These are phyloP conservation scores for Scatophagus argus DNA, from an alignment of 2,113 vertebrate species.

Conservation along the genomic window DNA sequence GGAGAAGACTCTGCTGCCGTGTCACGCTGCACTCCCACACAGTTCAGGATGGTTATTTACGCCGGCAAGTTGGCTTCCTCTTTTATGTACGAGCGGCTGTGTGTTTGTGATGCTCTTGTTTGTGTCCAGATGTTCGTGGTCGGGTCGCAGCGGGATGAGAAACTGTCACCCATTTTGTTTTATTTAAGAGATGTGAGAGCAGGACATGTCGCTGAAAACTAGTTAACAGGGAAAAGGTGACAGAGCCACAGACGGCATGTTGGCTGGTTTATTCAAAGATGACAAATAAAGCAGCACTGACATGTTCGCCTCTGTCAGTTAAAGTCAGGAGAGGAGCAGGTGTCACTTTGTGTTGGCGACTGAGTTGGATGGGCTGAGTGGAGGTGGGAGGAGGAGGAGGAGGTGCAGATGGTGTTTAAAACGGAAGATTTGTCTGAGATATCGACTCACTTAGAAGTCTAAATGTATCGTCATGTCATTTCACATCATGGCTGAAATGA, in stretches of 20 bases:
- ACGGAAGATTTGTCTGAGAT: constrained; percentile 57
- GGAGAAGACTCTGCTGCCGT: constrained; percentile 64
- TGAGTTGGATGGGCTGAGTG: constrained; percentile 12
- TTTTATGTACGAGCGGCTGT: constrained; percentile 66
- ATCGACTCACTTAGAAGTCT: constrained; percentile 47
- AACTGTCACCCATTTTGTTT: constrained; percentile 68
- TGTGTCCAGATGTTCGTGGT: constrained; percentile 77
- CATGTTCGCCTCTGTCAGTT: constrained; percentile 30
- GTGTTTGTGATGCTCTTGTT: constrained; percentile 73
- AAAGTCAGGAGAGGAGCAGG: not conserved
- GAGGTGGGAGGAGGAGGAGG: not conserved
- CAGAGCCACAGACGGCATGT: not conserved
- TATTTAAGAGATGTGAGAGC: constrained; percentile 64
- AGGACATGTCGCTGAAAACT: constrained; percentile 25
- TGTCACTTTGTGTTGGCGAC: constrained; percentile 34
- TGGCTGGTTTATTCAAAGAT: constrained; percentile 9
- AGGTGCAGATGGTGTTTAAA: constrained; percentile 57
- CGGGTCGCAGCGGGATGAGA: constrained; percentile 45
- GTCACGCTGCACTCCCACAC: constrained; percentile 45
- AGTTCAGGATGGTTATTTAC: constrained; percentile 55
- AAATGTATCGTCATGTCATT: constrained; percentile 31
- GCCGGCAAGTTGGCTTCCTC: constrained; percentile 67
- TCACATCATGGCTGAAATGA: constrained; percentile 21
- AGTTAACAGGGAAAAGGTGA: constrained; percentile 61
- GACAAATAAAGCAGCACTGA: not conserved